Evolutionary conservation across 2,888 invertebrate species (phyloP), one percentile per base, ranked within the genome.

Genomic region (Micoletzkya japonica): DNA sequence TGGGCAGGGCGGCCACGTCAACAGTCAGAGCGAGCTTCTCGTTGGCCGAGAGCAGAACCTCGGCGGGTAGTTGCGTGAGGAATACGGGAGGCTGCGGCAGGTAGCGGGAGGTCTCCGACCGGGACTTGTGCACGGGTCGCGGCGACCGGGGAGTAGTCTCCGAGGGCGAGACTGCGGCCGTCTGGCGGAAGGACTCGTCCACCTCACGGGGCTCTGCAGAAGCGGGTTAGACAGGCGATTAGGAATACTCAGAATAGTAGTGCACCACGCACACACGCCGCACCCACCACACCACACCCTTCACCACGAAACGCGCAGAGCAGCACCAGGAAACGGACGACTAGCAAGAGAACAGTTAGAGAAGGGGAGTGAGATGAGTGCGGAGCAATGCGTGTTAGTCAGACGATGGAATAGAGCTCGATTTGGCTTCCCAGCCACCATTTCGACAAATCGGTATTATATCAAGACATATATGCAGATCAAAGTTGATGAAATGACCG

Each of bases 1-100:
- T 76, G 34, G 85, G 85, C 34, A 77, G 71, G 1, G 85, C 81
- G 26, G 74, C 72, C 10, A 82, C 81, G 70, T 82, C 81, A 7
- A 79, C 82, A 1, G 77, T 77, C 32, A 84, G 71, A 2, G 82
- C 79, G 6, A 84, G 74, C 52, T 74, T 74, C 63, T 84, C 82
- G 58, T 82, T 75, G 24, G 74, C 69, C 10, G 39, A 44, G 20
- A 75, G 52, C 3, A 71, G 37, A 7, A 78, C 71, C 58, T 79
- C 75, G 7, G 58, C 44, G 10, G 70, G 70, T 4, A 70, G 57
- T 14, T 57, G 63, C 36, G 63, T 63, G 24, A 70, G 56, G 63
- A 70, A 70, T 24, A 68, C 57, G 4, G 84, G 84, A 17, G 82
- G 77, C 32, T 77, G 77, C n/a, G 82, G 83, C 17, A 79, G 75